Evolutionary conservation across 2,113 vertebrate genomes (phyloP).

Genomic region (Phalacrocorax brasilianus): DNA sequence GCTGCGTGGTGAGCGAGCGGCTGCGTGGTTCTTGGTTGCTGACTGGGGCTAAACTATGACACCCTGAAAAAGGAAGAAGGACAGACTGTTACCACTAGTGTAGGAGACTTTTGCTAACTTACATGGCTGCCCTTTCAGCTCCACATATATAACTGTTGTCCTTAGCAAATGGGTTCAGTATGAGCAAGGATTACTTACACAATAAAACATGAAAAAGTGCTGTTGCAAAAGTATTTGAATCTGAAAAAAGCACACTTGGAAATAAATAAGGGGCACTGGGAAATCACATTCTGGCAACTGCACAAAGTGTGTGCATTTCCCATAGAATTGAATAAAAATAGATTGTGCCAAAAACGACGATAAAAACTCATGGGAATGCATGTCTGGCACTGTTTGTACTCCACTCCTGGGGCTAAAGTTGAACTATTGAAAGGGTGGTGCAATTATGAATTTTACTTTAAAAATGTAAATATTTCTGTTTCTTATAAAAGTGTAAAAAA

Average conservation of each 20-base stretch:
- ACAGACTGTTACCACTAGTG: neutral
- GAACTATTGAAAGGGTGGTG: constrained; percentile 24
- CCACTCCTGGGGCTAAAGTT: constrained; percentile 10
- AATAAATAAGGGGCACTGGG: constrained; percentile 54
- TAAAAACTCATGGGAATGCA: constrained; percentile 62
- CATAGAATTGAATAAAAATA: constrained; percentile 78
- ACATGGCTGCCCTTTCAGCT: neutral
- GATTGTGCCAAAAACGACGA: constrained; percentile 63
- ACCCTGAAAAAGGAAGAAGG: neutral
- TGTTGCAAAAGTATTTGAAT: constrained; percentile 23
- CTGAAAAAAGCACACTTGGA: constrained; percentile 43
- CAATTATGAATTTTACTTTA: neutral
- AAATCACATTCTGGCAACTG: constrained; percentile 67
- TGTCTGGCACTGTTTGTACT: constrained; percentile 62
- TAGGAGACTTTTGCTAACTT: neutral
- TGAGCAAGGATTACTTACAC: neutral
- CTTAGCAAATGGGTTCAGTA: neutral
- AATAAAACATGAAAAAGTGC: neutral
- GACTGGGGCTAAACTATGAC: no score
- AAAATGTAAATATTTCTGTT: constrained; percentile 36
- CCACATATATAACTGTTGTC: neutral
- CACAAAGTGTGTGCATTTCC: constrained; percentile 70
- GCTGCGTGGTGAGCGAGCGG: no score
- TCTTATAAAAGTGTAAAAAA: neutral
- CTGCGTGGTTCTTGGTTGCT: no score